These are phyloP conservation scores for Cylloceria caligata DNA, from an alignment of 2,888 invertebrate species.

Conservation along the genomic window DNA sequence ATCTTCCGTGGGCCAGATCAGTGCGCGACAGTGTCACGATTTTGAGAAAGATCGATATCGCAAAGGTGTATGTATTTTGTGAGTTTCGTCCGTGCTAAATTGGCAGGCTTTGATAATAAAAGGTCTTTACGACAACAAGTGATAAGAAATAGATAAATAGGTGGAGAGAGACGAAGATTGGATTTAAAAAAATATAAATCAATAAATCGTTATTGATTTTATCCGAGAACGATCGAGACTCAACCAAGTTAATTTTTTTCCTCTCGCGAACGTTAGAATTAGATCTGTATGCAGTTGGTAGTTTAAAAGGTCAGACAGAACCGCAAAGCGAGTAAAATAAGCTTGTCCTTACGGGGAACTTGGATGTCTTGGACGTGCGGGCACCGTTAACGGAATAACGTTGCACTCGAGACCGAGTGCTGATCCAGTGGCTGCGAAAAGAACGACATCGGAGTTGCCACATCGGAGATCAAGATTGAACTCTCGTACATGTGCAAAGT, in stretches of 20 bases:
- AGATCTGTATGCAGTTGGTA: not conserved
- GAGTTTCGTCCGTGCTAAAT: not conserved
- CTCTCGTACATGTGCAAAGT: constrained; percentile 1
- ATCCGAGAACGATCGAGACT: constrained; percentile 1
- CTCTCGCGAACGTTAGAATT: not conserved
- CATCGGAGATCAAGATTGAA: not conserved
- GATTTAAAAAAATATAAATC: not conserved
- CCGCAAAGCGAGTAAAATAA: not conserved
- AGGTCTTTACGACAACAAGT: not conserved
- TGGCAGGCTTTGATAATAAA: not conserved
- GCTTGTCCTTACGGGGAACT: constrained; percentile 14
- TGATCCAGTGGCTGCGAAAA: not conserved
- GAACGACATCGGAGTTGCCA: not conserved
- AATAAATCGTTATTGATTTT: constrained; percentile 1
- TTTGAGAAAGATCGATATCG: constrained; percentile 42
- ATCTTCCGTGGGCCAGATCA: constrained; percentile 53
- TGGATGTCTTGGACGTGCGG: not conserved
- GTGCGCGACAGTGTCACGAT: constrained; percentile 57
- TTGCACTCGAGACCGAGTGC: not conserved
- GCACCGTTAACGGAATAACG: constrained; percentile 21
- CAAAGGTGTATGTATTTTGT: constrained; percentile 10
- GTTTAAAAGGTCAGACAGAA: constrained; percentile 13
- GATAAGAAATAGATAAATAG: not conserved
- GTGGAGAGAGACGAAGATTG: constrained; percentile 30
- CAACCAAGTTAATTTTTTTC: not conserved